These are phyloP conservation scores for Drosophila athabasca DNA, from an alignment of 1,140 invertebrate genomes.

Conservation along the genomic window DNA sequence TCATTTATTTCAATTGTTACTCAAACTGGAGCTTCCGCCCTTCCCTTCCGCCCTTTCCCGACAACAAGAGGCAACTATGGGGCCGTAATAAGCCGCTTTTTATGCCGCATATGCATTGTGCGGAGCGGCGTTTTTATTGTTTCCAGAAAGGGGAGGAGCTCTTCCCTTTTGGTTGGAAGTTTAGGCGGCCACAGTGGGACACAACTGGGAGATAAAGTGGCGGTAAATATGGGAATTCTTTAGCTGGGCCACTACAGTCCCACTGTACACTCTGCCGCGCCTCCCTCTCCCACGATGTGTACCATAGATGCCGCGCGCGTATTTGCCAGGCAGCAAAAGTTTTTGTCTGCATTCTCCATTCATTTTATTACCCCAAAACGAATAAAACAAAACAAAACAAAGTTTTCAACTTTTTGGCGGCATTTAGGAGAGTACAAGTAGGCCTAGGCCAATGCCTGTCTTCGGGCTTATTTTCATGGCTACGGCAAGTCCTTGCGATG, in stretches of 20 bases:
- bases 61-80: slow-evolving; percentile 53
- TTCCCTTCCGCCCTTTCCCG: slow-evolving; percentile 21
- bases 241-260: not conserved
- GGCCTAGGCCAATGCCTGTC: slow-evolving; percentile 15
- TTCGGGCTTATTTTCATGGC: slow-evolving; percentile 68
- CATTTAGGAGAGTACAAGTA: too few relatives aligned
- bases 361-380: slow-evolving; percentile 72
- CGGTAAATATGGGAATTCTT: not conserved
- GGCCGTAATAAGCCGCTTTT: slow-evolving; percentile 76
- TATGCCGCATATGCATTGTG: slow-evolving; percentile 67
- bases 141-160: slow-evolving; percentile 45
- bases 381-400: slow-evolving; percentile 71
- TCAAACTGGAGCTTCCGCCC: slow-evolving; percentile 2
- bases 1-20: slow-evolving; percentile 82
- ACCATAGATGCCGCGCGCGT: slow-evolving; percentile 4
- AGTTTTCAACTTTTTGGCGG: slow-evolving; percentile 67
- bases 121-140: slow-evolving; percentile 68
- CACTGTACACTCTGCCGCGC: slow-evolving; percentile 5
- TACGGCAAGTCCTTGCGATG: slow-evolving; percentile 6
- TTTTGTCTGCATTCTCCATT: slow-evolving; percentile 63
- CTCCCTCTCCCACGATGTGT: not conserved
- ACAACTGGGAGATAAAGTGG: not conserved
- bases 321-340: slow-evolving; percentile 63
- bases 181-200: slow-evolving; percentile 34
- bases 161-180: slow-evolving; percentile 12